These are phyloP conservation scores for Actinia tenebrosa DNA, from an alignment of 64 coral and sea anemone species.

Conservation along the genomic window DNA sequence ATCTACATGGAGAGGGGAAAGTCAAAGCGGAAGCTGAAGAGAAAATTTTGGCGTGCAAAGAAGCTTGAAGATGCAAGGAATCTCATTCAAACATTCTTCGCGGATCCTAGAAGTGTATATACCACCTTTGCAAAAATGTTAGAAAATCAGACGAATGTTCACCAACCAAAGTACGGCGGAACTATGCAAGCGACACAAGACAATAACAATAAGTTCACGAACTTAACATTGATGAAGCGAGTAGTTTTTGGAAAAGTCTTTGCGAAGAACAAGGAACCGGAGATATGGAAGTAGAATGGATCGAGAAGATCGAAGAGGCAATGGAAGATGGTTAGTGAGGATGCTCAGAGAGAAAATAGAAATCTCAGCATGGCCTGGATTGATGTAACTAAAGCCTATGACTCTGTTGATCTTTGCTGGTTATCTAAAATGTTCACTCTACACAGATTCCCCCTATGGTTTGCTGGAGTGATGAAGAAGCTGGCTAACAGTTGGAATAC, in stretches of 20 bases:
- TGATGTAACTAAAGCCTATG: constrained; percentile 10
- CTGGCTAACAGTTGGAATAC: background rate
- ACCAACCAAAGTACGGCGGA: too few species aligned
- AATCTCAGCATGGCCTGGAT: constrained; percentile 12
- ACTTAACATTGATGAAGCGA: too few species aligned
- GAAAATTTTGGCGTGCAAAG: background rate
- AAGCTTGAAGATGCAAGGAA: constrained; percentile 23
- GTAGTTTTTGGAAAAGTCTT: background rate
- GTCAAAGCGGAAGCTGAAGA: too few species aligned
- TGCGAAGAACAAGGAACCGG: background rate
- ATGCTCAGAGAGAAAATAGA: too few species aligned
- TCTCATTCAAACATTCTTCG: too few species aligned
- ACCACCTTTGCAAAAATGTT: too few species aligned
- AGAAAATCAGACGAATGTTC: too few species aligned
- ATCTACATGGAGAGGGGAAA: too few species aligned
- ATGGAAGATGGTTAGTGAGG: background rate
- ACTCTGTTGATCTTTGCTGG: constrained; percentile 7
- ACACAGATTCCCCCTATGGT: constrained; percentile 9
- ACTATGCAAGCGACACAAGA: too few species aligned
- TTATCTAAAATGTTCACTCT: background rate
- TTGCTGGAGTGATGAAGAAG: background rate
- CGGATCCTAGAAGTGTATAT: too few species aligned
- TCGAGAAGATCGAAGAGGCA: background rate
- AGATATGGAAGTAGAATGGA: background rate
- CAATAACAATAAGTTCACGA: too few species aligned